Evolutionary conservation across 2,888 invertebrate genomes (phyloP), one percentile per base, ranked within the genome.

Genomic region (Hemicrepidius hirtus): DNA sequence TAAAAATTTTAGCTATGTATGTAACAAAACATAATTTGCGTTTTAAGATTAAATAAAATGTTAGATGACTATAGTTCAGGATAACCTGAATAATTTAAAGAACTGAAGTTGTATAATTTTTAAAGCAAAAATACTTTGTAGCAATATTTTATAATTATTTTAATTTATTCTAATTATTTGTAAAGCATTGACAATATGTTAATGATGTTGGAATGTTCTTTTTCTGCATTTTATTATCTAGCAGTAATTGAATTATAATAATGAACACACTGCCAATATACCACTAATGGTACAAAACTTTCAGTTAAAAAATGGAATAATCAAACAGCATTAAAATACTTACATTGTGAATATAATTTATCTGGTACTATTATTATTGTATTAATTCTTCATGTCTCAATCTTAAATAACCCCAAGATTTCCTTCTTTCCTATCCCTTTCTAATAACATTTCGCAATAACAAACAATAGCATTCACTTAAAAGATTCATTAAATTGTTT

Each of bases 271-370:
- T 64, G 64, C 64, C 64, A 63, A 37, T 28, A 64, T 28, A 18
- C 50, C 28, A 50, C 64, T 49, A 24, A 62, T 44, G 49, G 64
- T 64, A 64, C 64, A 64, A 64, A 63, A 35, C 1, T 16, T 37
- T 57, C 57, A 57, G 57, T 57, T 57, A 53, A 53, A 28, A 3
- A 13, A 13, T 32, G 3, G 32, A 57, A n/a, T 20, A 50, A 21
- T 20, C 20, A 21, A 37, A 37, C 20, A 3, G 16, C 57, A 57
- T 40, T 37, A 57, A 37, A 57, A 57, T 57, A 57, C 50, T 50
- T 50, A 50, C 21, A 18, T 57, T 57, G 37, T 57, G 40, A 57
- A 57, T 57, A 57, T 57, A 57, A 57, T 40, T 57, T 57, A 57
- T 57, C 57, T 57, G 57, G n/a, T 57, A 37, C 28, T 13, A 40